Evolutionary conservation across 2,888 invertebrate genomes (phyloP), one percentile per base, ranked within the genome.

Genomic region (Dryobota labecula): DNA sequence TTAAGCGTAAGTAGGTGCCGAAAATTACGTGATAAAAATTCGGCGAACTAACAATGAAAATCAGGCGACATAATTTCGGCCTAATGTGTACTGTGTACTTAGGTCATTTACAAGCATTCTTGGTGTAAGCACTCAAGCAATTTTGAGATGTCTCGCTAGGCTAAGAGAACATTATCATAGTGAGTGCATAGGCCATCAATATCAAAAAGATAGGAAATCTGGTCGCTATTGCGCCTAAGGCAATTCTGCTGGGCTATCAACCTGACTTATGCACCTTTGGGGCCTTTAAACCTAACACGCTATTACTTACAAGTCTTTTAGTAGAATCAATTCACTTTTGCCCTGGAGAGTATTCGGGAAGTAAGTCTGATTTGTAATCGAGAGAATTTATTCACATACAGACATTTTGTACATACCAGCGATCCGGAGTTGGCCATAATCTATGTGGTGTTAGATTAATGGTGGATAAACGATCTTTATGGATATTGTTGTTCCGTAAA

Each of bases 341-440:
- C 57, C 38, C 9, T 30, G 30, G 30, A 41, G 43, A 66, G 56
- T 57, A 80, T 66, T 66, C 66, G 63, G 78, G 53, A 63, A 75
- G 64, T 43, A 47, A 70, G 33, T 27, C 41, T 75, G 80, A 64
- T 62, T 58, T 41, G 56, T 58, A 74, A 58, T 54, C 30, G 36
- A 24, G 61, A 62, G 30, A 80, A 74, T 63, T 80, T 77, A 79
- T 65, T 73, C 43, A 66, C 54, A 56, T 51, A 51, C 9, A 41
- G 20, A 49, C 60, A 73, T 78, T 79, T 65, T 73, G 18, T 36
- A 20, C 15, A 58, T 58, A 64, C 63, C 58, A n/a, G 38, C 64
- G 41, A 38, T 65, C 36, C 24, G 24, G 7, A 18, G 47, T 38
- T 5, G 15, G 30, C 15, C 24, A 24, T 70, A 18, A 30, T 51